Evolutionary conservation across 1,140 invertebrate species (phyloP), one percentile per base, ranked within the genome.

Genomic region (Alviniconcha marisindica): DNA sequence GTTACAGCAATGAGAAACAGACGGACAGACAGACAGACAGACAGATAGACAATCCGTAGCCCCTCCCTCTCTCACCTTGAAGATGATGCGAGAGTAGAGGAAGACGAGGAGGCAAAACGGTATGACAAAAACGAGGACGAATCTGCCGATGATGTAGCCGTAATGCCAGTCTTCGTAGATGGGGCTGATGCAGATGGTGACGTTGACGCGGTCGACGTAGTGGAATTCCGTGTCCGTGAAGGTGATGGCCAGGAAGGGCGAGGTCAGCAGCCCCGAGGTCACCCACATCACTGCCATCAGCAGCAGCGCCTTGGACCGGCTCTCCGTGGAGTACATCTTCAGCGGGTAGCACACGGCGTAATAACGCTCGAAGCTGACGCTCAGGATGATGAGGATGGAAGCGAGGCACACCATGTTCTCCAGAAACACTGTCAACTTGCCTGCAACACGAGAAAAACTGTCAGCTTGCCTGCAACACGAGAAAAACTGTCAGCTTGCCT

Each of bases 291-390:
- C 69, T 0, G 66, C 71, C 84, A 89, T 89, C 24, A 86, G 56
- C 2, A 80, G 77, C 78, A 81, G 76, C 63, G 77, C 82, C 63
- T 81, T 85, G 28, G 79, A 81, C 40, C 79, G 85, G 33, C 56
- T 82, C 1, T 81, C 83, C 24, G 63, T 73, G 1, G 85, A 84
- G 73, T 88, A 85, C 15, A 80, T 81, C 74, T 83, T 77, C 15
- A 99, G 93, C 0, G 97, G 98, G 88, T 97, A 96, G 92, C 97
- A 98, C 89, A 99, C 98, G 40, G 97, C 97, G 93, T 98, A 98
- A 93, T 98, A 99, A 2, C 97, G 94, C 91, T 98, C 97, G 91
- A 98, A 97, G 91, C 97, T 93, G 78, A 94, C 93, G 63, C 97
- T 97, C 89, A 99, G 93, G 85, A 99, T 98, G n/a, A 97, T 98